Evolutionary conservation across 2,888 invertebrate species (phyloP), one percentile per base, ranked within the genome.

Genomic region (Oscheius onirici): DNA sequence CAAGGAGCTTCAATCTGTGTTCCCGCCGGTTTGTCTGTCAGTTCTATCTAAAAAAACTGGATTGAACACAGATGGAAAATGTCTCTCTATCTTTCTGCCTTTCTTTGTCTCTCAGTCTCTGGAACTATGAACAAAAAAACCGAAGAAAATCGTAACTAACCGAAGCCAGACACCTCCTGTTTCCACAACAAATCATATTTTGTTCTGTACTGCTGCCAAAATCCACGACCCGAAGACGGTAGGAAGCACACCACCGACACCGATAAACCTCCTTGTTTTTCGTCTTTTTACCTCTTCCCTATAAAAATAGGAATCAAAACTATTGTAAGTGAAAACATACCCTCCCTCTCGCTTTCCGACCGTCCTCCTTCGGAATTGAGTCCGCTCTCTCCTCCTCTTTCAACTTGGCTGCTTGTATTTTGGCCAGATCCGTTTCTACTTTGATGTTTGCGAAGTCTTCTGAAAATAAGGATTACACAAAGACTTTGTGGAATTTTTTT

Each of bases 141-240:
- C 5, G 20, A 24, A 13, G 41, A 43, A 34, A 40, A 40, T 17
- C 20, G 10, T 26, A 15, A 34, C 52, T 11, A 13, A 66, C 66
- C 34, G 66, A 41, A 17, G 66, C 66, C 28, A 66, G 41, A 40
- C 66, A 66, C 20, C 52, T 66, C 8, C 52, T 28, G 40, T 66
- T 66, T 5, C 51, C 66, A 20, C 66, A 66, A 20, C 51, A 51
- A n/a, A 66, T 22, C 3, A 66, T 54, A 22, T 52, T 66, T 20
- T 24, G 22, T 20, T 20, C 43, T 17, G 51, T 51, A 5, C 0
- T 13, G 22, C 52, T 26, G 11, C 41, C 41, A 34, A 40, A 66
- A 40, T 66, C 43, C n/a, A 66, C 66, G 2, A 66, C 66, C 3
- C 66, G 51, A 20, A 66, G 66, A 2, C 66, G 66, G 17, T 54